A percentile compares a stretch with the other conserved stretches of the same genome.
These are phyloP conservation scores for Gasteruption jaculator DNA, from an alignment of 2,888 invertebrate species.

Conservation along the genomic window DNA sequence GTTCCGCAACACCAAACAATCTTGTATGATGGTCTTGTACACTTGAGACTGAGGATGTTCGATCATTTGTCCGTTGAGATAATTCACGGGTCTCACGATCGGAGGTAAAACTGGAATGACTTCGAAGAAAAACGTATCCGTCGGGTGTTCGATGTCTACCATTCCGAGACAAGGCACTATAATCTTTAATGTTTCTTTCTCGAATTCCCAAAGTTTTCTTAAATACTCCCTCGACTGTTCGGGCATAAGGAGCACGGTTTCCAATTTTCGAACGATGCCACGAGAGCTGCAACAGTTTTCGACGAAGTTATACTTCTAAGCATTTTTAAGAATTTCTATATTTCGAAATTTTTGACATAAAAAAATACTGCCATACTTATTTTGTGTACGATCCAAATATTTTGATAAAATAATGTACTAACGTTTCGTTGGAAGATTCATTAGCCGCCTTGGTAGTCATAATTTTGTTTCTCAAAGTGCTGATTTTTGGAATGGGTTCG, in stretches of 20 bases:
- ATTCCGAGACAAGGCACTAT: conserved; percentile 67
- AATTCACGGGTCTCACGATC: conserved; percentile 71
- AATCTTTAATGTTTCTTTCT: conserved; percentile 64
- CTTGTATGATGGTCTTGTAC: conserved; percentile 67
- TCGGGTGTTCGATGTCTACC: conserved; percentile 57
- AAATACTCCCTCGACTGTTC: conserved; percentile 65
- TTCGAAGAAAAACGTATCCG: conserved; percentile 84
- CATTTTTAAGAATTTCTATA: too few relatives aligned
- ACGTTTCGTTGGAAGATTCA: not conserved
- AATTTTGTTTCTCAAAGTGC: conserved; percentile 60
- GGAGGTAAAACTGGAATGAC: conserved; percentile 82
- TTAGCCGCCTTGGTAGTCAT: conserved; percentile 47
- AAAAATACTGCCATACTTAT: too few relatives aligned
- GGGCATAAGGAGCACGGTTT: conserved; percentile 56
- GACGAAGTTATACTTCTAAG: too few relatives aligned
- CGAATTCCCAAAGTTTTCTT: conserved; percentile 67
- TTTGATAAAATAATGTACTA: conserved; percentile 1
- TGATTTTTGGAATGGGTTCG: conserved; percentile 55
- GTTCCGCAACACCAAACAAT: conserved; percentile 62
- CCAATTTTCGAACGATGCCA: conserved; percentile 23
- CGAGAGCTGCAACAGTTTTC: not conserved
- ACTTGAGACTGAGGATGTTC: conserved; percentile 76
- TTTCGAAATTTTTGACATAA: too few relatives aligned
- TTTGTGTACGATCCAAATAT: too few relatives aligned
- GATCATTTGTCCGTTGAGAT: conserved; percentile 61